A percentile compares a stretch with the other conserved stretches of the same genome.
phyloP scores from a whole-genome alignment of 2,113 vertebrate species.

The Cyprinodon brontotheroides region DNA sequence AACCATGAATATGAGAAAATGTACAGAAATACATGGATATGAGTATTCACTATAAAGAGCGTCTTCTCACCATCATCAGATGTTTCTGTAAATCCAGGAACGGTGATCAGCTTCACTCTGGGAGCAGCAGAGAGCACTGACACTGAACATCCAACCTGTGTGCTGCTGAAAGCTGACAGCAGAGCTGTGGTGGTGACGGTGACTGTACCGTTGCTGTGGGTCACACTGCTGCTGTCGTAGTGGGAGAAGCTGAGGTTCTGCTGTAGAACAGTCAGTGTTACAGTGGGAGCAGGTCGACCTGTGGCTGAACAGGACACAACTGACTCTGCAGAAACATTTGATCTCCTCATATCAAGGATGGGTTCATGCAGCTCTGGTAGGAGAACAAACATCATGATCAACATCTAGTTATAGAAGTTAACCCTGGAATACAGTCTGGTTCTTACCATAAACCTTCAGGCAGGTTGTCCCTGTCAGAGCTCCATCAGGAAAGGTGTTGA shows the following conservation, averaged over 20 bases:
- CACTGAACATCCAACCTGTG: constrained; percentile 27
- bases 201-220: constrained; percentile 39
- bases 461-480: constrained; percentile 6
- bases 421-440: not conserved
- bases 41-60: not conserved
- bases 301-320: constrained; percentile 55
- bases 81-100: not conserved
- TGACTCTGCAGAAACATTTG: not conserved
- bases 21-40: no score
- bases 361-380: constrained; percentile 53
- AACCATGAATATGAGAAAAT: no score
- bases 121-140: constrained; percentile 13
- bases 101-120: not conserved
- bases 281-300: constrained; percentile 44
- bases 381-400: not conserved
- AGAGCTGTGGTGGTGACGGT: constrained; percentile 32
- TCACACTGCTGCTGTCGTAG: not conserved
- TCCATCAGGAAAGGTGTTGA: constrained; percentile 40
- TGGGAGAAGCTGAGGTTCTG: not conserved
- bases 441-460: constrained; percentile 48
- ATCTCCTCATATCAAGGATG: constrained; percentile 1
- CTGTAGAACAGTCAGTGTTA: constrained; percentile 7
- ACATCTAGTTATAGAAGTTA: not conserved
- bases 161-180: not conserved
- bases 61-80: constrained; percentile 24